Evolutionary conservation across 2,888 invertebrate species (phyloP), one percentile per base, ranked within the genome.

Genomic region (Alsophila aescularia): DNA sequence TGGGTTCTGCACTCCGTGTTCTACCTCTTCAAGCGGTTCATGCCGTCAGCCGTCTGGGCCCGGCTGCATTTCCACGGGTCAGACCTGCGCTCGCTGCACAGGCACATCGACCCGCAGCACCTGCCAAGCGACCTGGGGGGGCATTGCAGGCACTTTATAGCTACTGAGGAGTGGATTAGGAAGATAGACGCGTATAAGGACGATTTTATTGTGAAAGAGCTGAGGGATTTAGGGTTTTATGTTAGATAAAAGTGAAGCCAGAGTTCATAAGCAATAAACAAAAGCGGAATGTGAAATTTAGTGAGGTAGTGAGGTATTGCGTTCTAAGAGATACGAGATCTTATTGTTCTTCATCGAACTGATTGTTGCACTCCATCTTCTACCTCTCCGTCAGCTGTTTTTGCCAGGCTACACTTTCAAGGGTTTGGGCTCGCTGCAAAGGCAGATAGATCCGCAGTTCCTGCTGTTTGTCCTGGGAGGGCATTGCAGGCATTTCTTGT

Each of bases 1-100:
- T 96, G 96, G 96, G 85, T 95, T 1, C 95, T 96, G 66, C 42
- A 95, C 77, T 93, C 95, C 13, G 93, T 95, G 51, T 95, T 94
- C 79, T 94, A 94, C 64, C 90, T 96, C 27, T 96, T 95, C 14
- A 40, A 40, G 10, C 12, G 24, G 14, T 40, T 40, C 40, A 40
- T 40, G 40, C 94, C 94, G 52, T 85, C 93, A 5, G 85, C 92
- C 4, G 96, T 95, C 85, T 93, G 93, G 74, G 90, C 93, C 39
- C 84, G 87, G 0, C 65, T 90, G 1, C 80, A 83, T 64, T 91
- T 90, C 72, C 90, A 90, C 54, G 89, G 89, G 1, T 79, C 78
- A 27, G 83, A 87, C 42, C 77, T 87, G 70, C 67, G 61, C 8
- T 88, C 89, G 0, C 81, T 91, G 21, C 89, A 87, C 58, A 66